phyloP scores from a whole-genome alignment of 1,140 invertebrate species.

The Leptestheria dahalacensis region DNA sequence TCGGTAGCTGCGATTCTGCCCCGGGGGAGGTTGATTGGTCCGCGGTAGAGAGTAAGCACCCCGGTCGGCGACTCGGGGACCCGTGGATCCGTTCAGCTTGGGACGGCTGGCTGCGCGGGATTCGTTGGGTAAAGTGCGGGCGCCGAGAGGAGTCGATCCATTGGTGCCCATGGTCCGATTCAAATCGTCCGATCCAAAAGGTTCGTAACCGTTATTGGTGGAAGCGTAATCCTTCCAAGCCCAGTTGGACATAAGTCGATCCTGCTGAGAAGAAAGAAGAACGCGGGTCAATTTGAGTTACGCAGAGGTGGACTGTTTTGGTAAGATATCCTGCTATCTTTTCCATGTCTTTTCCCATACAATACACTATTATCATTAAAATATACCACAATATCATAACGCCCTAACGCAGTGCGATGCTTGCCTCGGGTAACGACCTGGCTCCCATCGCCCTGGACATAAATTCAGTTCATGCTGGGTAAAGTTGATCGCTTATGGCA shows the following conservation, averaged over 20 bases:
- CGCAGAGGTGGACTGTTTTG: too few relatives aligned
- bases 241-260: conserved; percentile 10
- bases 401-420: too few relatives aligned
- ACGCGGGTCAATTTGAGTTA: not conserved
- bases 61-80: conserved; percentile 17
- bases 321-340: too few relatives aligned
- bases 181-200: conserved; percentile 58
- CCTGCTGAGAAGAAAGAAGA: not conserved
- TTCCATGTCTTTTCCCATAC: too few relatives aligned
- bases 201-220: conserved; percentile 74
- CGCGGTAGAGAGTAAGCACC: conserved; percentile 39
- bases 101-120: conserved; percentile 24
- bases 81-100: conserved; percentile 16
- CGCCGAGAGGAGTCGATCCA: not conserved
- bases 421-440: too few relatives aligned
- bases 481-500: too few relatives aligned
- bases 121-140: conserved; percentile 37
- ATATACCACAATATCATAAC: too few relatives aligned
- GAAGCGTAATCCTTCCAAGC: conserved; percentile 68
- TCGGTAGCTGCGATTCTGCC: conserved; percentile 22
- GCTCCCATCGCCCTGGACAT: too few relatives aligned
- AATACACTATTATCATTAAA: too few relatives aligned
- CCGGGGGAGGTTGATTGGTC: conserved; percentile 23
- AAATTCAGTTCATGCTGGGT: too few relatives aligned
- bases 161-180: conserved; percentile 14